A percentile compares a stretch with the other conserved stretches of the same genome.
Conservation (phyloP, 2,888 invertebrate genomes). For the Monopis laevigella region DNA sequence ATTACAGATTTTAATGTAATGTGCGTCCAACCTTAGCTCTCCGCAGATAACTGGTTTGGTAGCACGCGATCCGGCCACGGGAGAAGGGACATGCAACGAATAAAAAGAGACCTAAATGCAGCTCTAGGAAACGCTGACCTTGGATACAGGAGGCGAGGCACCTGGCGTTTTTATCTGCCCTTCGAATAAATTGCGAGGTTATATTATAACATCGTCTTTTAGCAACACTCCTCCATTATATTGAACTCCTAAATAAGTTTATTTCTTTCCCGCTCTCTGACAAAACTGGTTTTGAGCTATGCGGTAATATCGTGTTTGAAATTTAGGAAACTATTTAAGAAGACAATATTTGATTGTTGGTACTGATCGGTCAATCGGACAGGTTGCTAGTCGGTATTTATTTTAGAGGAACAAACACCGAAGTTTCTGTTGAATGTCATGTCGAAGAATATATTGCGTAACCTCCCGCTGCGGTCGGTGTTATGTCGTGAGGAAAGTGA, state of each 20-base stretch:
- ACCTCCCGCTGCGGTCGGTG: constrained; percentile 60
- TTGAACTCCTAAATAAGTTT: not conserved
- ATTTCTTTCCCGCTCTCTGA: constrained; percentile 11
- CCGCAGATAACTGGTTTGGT: constrained; percentile 58
- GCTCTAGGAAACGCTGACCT: constrained; percentile 65
- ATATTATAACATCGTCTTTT: constrained; percentile 35
- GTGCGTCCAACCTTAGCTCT: constrained; percentile 44
- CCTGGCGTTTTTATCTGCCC: constrained; percentile 64
- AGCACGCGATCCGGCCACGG: constrained; percentile 57
- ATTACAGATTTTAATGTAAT: constrained; percentile 33
- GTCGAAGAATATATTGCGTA: constrained; percentile 55
- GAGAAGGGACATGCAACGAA: constrained; percentile 57
- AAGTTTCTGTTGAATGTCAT: constrained; percentile 17
- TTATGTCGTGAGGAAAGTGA: constrained; percentile 61
- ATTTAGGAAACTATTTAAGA: constrained; percentile 25
- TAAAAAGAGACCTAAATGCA: constrained; percentile 65
- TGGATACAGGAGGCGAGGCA: constrained; percentile 59
- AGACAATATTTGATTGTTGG: constrained; percentile 26
- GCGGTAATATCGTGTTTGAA: constrained; percentile 28
- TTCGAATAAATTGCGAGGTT: constrained; percentile 54
- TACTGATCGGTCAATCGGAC: constrained; percentile 21
- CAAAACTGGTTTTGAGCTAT: constrained; percentile 8
- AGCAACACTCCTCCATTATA: constrained; percentile 8
- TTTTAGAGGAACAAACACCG: constrained; percentile 24
- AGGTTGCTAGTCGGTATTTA: constrained; percentile 22